Percentiles rank a stretch among this genome's conserved stretches.
Conservation (phyloP, 2,797 vertebrate genomes). For the Spinus pinus region DNA sequence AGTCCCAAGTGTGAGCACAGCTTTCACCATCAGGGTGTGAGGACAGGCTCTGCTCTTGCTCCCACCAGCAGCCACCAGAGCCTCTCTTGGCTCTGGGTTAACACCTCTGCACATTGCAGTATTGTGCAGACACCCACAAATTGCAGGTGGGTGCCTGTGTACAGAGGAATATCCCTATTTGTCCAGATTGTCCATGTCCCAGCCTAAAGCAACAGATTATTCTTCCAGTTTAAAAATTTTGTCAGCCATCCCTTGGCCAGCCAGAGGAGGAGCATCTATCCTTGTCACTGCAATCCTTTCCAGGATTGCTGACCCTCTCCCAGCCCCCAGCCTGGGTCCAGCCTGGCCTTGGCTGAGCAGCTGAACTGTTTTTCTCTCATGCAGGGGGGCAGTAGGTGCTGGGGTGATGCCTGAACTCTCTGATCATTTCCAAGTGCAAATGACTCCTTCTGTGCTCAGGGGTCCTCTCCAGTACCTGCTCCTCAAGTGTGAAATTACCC, state of each 20-base stretch:
- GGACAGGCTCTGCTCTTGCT: background rate
- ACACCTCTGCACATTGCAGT: background rate
- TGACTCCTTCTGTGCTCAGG: accelerated
- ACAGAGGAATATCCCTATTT: background rate
- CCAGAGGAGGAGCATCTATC: background rate
- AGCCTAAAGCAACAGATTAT: background rate
- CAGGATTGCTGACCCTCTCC: background rate
- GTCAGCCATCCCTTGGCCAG: background rate
- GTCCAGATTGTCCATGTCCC: background rate
- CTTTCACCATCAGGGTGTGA: background rate
- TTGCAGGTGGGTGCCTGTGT: background rate
- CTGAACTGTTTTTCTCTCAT: background rate
- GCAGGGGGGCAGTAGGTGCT: background rate
- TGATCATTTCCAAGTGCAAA: background rate
- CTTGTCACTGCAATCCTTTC: background rate
- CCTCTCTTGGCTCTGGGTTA: background rate
- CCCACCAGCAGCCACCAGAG: background rate
- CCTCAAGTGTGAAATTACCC: background rate
- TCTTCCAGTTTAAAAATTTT: background rate
- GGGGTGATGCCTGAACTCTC: background rate
- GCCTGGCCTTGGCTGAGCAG: background rate
- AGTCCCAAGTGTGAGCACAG: background rate
- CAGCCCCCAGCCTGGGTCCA: background rate
- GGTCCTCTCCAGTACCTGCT: background rate
- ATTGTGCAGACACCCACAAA: background rate